A percentile compares a stretch with the other conserved stretches of the same genome.
These are phyloP conservation scores for Danaus plexippus DNA, from an alignment of 1,140 invertebrate genomes.

Conservation along the genomic window DNA sequence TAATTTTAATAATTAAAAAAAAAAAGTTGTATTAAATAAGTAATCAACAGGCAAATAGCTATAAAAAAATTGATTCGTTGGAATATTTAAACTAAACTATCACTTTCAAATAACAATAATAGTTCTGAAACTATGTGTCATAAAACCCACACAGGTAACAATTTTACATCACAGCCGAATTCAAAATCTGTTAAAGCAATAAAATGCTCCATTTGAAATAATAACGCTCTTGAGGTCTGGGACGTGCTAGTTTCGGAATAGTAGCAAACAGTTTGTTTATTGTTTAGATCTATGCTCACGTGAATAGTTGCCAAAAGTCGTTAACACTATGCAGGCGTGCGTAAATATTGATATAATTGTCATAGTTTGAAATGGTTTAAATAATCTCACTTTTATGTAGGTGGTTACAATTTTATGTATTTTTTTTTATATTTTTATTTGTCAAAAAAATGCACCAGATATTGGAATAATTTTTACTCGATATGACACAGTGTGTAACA, in stretches of 20 bases:
- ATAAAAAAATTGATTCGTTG: too few relatives aligned
- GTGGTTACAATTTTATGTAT: conserved; percentile 1
- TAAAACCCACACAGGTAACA: too few relatives aligned
- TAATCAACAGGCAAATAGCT: too few relatives aligned
- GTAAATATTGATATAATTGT: conserved; percentile 41
- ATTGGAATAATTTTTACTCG: background rate
- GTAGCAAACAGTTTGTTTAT: conserved; percentile 50
- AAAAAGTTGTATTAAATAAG: too few relatives aligned
- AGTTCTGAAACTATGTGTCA: too few relatives aligned
- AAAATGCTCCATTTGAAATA: conserved; percentile 5
- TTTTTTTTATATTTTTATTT: background rate
- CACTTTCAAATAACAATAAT: too few relatives aligned
- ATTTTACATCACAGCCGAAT: too few relatives aligned
- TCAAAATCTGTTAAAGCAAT: background rate
- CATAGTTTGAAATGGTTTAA: conserved; percentile 6
- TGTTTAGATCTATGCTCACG: conserved; percentile 36
- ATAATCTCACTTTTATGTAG: background rate
- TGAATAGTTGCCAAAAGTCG: conserved; percentile 47
- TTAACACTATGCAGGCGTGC: conserved; percentile 49
- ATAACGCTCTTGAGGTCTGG: conserved; percentile 19
- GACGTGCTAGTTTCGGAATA: conserved; percentile 34
- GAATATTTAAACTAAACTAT: too few relatives aligned
- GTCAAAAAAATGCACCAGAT: background rate
- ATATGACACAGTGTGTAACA: too few relatives aligned
- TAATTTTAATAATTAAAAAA: too few relatives aligned